Base-by-base conservation (phyloP, 2,888 invertebrate genomes). In the Polymixis lichenea region DNA sequence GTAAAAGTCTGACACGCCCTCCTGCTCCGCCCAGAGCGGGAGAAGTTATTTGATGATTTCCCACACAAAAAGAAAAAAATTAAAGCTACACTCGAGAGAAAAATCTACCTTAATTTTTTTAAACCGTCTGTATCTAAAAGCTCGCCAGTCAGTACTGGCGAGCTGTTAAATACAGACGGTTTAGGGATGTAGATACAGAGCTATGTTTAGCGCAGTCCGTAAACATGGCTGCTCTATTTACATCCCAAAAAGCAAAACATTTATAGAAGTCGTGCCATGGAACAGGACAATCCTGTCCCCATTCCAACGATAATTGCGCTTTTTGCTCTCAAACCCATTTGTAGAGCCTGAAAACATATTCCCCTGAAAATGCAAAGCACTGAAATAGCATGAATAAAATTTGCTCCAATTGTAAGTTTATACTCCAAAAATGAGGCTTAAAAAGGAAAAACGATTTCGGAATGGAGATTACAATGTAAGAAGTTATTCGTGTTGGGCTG, bases 361-460 rank as follows among this genome's bases (percentile, higher is more conserved):
- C 72, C 6, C 65, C 64, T 32, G 55, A 73, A 84, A 82, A 84
- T 66, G 72, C 71, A 68, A 83, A 85, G 51, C 69, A 73, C 80
- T 79, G 80, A 71, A 77, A 77, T 58, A 69, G 68, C 72, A 76
- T 62, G 78, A 85, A 85, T 82, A 82, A 86, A 81, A 81, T 77
- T 77, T 78, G 66, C 68, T 55, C 68, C 75, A 86, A 75, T 87
- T 82, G 80, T 85, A 76, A 80, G 73, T 86, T 86, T 81, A 82
- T 83, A 77, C 70, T 68, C 78, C 75, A 77, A 83, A 87, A 86
- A 86, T 86, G 72, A 80, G 72, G 82, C 80, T 86, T 84, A 78
- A 84, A 88, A 87, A 86, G 83, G 82, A 82, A 88, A 86, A 89
- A 86, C 85, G 86, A 86, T 89, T 87, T 84, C 70, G 77, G 79